phyloP scores from a whole-genome alignment of 2,888 invertebrate species.

The Scaptomyza flava region DNA sequence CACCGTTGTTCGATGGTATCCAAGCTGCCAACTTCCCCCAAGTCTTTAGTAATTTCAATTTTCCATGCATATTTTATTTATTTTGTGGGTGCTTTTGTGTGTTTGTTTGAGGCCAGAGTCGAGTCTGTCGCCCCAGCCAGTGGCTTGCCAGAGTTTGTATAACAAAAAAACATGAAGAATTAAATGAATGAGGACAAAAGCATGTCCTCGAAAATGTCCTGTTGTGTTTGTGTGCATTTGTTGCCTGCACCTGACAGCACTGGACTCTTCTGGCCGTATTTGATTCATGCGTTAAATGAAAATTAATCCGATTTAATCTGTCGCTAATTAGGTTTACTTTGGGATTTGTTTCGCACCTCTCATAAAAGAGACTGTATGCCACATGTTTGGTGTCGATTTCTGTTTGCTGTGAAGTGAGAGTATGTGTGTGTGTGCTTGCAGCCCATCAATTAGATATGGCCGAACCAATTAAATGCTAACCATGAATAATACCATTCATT shows the following conservation, averaged over 20 bases:
- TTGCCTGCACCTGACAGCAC: constrained; percentile 56
- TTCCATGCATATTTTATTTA: constrained; percentile 72
- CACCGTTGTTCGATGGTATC: constrained; percentile 64
- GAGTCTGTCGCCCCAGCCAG: constrained; percentile 8
- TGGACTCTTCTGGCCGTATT: constrained; percentile 65
- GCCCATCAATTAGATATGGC: constrained; percentile 49
- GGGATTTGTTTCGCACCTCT: constrained; percentile 78
- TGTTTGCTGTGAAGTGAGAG: constrained; percentile 18
- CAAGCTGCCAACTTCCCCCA: constrained; percentile 5
- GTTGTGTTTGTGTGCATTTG: constrained; percentile 2
- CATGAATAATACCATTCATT: constrained; percentile 19
- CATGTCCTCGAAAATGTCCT: constrained; percentile 26
- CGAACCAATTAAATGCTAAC: constrained; percentile 43
- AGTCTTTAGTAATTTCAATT: constrained; percentile 62
- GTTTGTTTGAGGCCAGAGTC: constrained; percentile 56
- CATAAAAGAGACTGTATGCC: constrained; percentile 2
- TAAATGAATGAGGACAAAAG: constrained; percentile 29
- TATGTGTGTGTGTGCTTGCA: neutral
- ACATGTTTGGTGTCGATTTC: constrained; percentile 42
- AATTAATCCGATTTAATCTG: constrained; percentile 81
- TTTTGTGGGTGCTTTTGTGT: constrained; percentile 26
- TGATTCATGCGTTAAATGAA: constrained; percentile 81
- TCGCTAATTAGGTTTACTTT: constrained; percentile 80
- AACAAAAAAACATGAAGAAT: constrained; percentile 25
- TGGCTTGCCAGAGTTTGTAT: neutral